A percentile compares a stretch with the other conserved stretches of the same genome.
Conservation (phyloP, 2,888 invertebrate species). For the Ganaspis brasiliensis region DNA sequence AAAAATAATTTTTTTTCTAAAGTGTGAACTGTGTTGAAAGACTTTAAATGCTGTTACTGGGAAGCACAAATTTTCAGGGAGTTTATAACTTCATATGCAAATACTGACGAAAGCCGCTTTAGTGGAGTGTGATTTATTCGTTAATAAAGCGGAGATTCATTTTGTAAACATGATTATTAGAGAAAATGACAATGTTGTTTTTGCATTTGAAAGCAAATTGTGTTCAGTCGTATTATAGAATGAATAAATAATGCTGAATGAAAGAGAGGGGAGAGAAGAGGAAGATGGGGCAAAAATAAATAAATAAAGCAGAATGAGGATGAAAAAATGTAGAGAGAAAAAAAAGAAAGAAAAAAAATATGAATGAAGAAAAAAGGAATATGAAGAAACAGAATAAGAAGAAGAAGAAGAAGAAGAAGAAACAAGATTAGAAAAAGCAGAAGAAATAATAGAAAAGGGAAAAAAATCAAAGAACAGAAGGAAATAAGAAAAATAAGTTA, state of each 20-base stretch:
- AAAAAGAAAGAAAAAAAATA: neutral
- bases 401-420: too few relatives aligned
- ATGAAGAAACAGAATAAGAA: too few relatives aligned
- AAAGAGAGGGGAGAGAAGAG: too few relatives aligned
- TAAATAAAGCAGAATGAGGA: neutral
- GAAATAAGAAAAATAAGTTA: too few relatives aligned
- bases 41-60: neutral
- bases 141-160: neutral
- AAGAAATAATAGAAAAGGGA: too few relatives aligned
- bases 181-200: neutral
- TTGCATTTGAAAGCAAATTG: neutral
- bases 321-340: neutral
- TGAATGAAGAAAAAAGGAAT: too few relatives aligned
- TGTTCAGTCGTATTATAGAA: too few relatives aligned
- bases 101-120: constrained; percentile 12
- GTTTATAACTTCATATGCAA: neutral
- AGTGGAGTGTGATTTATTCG: constrained; percentile 1
- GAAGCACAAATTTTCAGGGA: neutral
- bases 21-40: constrained; percentile 23
- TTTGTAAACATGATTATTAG: constrained; percentile 6
- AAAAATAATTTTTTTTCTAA: constrained; percentile 4
- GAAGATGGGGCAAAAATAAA: too few relatives aligned
- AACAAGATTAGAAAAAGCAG: too few relatives aligned
- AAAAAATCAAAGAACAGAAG: too few relatives aligned
- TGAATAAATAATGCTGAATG: too few relatives aligned